phyloP scores from a whole-genome alignment of 2,113 vertebrate species.

The Zosterops pallidus region DNA sequence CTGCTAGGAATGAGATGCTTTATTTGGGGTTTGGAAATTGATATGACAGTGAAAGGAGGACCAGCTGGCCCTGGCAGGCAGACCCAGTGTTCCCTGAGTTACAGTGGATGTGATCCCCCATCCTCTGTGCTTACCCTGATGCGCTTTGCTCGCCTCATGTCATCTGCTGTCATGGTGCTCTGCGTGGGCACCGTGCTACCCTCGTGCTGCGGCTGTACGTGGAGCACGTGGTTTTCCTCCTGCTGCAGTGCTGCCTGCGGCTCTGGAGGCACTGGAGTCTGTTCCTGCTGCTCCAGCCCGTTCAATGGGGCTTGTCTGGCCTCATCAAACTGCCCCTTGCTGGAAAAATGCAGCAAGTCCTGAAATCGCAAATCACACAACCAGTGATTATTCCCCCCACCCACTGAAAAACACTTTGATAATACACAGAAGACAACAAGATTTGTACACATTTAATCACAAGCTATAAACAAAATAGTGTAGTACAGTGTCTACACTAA shows the following conservation, averaged over 20 bases:
- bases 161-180: conserved; percentile 84
- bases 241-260: conserved; percentile 68
- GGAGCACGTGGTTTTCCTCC: conserved; percentile 66
- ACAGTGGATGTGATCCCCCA: accelerated
- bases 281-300: conserved; percentile 83
- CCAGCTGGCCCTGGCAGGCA: not conserved
- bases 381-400: conserved; percentile 54
- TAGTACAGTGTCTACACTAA: not conserved
- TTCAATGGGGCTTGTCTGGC: conserved; percentile 76
- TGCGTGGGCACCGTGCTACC: conserved; percentile 71
- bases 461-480: not conserved
- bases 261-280: conserved; percentile 70
- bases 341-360: conserved; percentile 86
- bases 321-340: conserved; percentile 85
- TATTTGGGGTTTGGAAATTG: not conserved
- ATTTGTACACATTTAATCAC: not conserved
- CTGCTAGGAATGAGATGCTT: not conserved
- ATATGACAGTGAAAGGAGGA: not conserved
- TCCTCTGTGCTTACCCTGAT: conserved; percentile 84
- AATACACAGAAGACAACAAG: not conserved
- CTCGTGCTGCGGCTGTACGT: conserved; percentile 77
- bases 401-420: not conserved
- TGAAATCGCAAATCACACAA: conserved; percentile 72
- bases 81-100: not conserved
- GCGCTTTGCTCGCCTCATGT: conserved; percentile 91